Evolutionary conservation across 2,113 vertebrate species (phyloP), one percentile per base, ranked within the genome.

Genomic region (Tiliqua scincoides): DNA sequence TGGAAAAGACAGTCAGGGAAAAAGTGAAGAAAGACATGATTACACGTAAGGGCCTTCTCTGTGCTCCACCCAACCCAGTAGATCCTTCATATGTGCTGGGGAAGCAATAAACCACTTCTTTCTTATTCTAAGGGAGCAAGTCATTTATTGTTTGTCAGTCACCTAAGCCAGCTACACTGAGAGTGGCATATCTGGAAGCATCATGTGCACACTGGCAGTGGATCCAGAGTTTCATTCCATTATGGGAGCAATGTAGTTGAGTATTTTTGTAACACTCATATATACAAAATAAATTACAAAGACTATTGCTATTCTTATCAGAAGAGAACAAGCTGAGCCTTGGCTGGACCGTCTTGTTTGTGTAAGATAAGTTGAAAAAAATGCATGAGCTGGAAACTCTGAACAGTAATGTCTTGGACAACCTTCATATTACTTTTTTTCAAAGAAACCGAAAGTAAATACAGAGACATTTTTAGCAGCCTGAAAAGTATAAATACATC

Each of bases 391-490:
- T 87, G 86, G 83, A 88, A 89, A 86, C 62, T 63, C 89, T 35
- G 87, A 61, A 82, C 89, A 93, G 21, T 83, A 89, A 91, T 90
- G 89, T 78, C 90, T 85, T 90, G 85, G 85, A 68, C 72, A 85
- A 88, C 54, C 37, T 93, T 91, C 82, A 84, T 86, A 92, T 9
- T 91, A 89, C 77, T 90, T 88, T 85, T 80, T 63, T 82, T 85
- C 59, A 18, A 88, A 84, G 87, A 93, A 91, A 91, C 40, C 78
- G 4, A 87, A 93, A 74, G 63, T 87, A 65, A 79, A 86, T 93
- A 92, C 93, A 95, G 93, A 92, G 94, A 93, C 95, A 86, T 83
- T 72, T 88, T 93, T 91, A 95, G 95, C 95, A 95, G 94, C 94
- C 86, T 79, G 88, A 91, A 93, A 89, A 94, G 84, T 93, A 95